Conservation (phyloP, 2,113 vertebrate species). For the Istiophorus platypterus region DNA sequence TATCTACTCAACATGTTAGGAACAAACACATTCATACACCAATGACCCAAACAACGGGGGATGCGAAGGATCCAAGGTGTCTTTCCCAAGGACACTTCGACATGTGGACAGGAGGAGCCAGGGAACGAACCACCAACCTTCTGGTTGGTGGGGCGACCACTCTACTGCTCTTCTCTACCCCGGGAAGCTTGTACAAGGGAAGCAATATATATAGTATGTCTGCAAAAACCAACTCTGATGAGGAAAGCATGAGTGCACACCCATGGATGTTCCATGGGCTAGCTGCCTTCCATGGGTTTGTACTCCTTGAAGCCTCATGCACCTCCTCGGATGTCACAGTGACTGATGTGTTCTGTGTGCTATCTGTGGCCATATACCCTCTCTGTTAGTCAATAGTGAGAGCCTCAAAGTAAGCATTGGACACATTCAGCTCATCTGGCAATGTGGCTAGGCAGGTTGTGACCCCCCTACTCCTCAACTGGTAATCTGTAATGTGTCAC, state of each 20-base stretch:
- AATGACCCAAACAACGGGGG: no score
- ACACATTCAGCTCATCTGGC: not conserved
- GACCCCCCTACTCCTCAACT: no score
- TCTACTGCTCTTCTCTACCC: no score
- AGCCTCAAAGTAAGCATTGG: not conserved
- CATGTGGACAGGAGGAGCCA: no score
- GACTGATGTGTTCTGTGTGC: not conserved
- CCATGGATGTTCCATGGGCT: not conserved
- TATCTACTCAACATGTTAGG: not conserved
- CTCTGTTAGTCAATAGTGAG: not conserved
- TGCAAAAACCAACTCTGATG: not conserved
- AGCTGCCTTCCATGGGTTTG: not conserved
- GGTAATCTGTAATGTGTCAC: no score
- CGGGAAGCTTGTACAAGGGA: no score
- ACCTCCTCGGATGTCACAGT: not conserved
- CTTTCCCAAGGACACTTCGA: no score
- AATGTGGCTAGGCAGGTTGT: not conserved
- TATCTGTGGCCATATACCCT: no score
- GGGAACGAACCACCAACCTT: no score
- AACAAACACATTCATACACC: no score
- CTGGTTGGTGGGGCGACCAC: no score
- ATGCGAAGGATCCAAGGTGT: no score
- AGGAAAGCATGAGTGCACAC: not conserved
- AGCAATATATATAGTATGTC: not conserved
- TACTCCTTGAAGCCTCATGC: not conserved